Evolutionary conservation across 2,797 vertebrate species (phyloP), one percentile per base, ranked within the genome.

Genomic region (Enteromius fasciolatus): DNA sequence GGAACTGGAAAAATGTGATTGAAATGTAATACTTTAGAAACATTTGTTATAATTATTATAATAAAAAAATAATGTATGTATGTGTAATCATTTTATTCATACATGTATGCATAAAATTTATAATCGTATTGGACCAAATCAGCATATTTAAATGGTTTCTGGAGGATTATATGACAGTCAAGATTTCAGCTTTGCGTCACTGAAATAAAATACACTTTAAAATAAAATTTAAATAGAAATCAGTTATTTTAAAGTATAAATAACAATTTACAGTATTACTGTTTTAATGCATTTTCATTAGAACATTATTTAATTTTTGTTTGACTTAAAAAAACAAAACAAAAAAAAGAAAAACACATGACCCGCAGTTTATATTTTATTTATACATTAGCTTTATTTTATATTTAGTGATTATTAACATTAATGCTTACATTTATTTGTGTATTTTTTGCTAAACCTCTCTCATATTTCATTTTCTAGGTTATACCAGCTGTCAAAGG

Each of bases 401-500:
- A 5, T 39, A 68, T 41, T 7, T 44, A 41, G 39, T 44, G 20
- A 68, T 44, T 11, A 23, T 68, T 17, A 31, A 31, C 69, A 12
- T 31, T 20, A 18, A 31, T 72, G 9, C 17, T 31, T 31, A 4
- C 25, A 1, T 28, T 6, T 48, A n/a, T 17, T 6, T 73, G 46
- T 54, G 25, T 50, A 18, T n/a, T 54, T 57, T 57, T 18, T 31
- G 7, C 12, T 69, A 70, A 78, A 25, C 46, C 5, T 9, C 33
- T 10, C 23, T 64, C 3, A 28, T 54, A 14, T 15, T 44, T 33
- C 20, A 33, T 63, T 85, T 9, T 81, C 8, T 63, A 98, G 97
- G 93, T 93, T 98, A 87, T 98, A 98, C 91, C 97, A 98, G 90
- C 88, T 98, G 63, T 98, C 97, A 76, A 98, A 98, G 88, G 97